phyloP scores from a whole-genome alignment of 2,888 invertebrate genomes.

The Sabellastarte sp. region DNA sequence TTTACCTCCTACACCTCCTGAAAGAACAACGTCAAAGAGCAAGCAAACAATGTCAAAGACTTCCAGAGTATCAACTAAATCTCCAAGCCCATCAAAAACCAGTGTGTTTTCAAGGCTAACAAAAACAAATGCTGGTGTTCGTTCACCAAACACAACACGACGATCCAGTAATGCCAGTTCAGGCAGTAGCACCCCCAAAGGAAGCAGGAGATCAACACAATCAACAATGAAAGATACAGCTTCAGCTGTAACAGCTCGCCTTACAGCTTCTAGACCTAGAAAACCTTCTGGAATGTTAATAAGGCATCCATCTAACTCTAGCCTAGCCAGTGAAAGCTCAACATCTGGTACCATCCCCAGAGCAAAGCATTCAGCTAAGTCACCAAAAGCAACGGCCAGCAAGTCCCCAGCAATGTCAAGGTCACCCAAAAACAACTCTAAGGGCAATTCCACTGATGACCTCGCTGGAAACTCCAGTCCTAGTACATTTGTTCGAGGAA shows the following conservation, averaged over 20 bases:
- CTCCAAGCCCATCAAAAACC: neutral
- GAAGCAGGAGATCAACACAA: neutral
- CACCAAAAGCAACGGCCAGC: neutral
- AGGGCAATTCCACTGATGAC: neutral
- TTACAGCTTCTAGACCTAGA: neutral
- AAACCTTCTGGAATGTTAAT: constrained; percentile 5
- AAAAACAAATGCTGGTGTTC: no score
- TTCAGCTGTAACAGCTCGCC: neutral
- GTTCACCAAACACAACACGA: neutral
- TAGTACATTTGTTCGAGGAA: constrained; percentile 26
- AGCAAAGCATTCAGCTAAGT: neutral
- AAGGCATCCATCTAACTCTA: constrained; percentile 19
- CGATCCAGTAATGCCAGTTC: neutral
- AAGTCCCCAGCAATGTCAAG: neutral
- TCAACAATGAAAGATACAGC: neutral
- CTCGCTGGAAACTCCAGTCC: neutral
- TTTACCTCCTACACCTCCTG: neutral
- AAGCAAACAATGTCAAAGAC: neutral
- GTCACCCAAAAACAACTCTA: constrained; percentile 2
- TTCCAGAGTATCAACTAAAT: neutral
- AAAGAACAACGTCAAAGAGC: neutral
- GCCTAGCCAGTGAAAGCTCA: constrained; percentile 18
- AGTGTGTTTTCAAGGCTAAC: neutral
- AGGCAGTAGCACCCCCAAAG: neutral
- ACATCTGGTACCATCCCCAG: constrained; percentile 8